Percentiles rank a stretch among this genome's conserved stretches.
Conservation (phyloP, 2,113 vertebrate species). For the Ammodramus savannarum region DNA sequence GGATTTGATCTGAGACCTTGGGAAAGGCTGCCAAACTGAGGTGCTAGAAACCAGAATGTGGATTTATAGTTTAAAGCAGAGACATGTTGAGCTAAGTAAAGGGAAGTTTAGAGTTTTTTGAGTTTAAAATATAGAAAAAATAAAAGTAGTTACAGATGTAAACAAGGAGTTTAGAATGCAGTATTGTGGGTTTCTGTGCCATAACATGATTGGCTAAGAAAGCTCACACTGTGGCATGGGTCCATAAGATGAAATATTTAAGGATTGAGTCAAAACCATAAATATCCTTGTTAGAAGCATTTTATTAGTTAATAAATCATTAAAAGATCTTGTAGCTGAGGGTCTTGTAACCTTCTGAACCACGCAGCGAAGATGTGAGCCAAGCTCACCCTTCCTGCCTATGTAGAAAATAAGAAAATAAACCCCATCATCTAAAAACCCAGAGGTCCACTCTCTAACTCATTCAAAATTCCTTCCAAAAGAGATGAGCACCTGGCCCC, state of each 20-base stretch:
- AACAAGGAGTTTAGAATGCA: neutral
- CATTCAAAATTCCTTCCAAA: neutral
- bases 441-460: neutral
- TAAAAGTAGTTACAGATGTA: neutral
- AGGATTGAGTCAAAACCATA: neutral
- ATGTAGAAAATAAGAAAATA: neutral
- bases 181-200: fast-evolving
- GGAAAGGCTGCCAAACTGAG: neutral
- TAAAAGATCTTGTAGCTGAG: neutral
- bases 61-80: neutral
- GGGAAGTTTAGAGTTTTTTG: neutral
- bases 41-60: neutral
- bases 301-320: neutral
- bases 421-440: neutral
- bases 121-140: neutral
- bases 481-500: fast-evolving
- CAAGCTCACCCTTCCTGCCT: neutral
- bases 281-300: neutral
- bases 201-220: neutral
- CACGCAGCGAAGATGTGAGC: fast-evolving
- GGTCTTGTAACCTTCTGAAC: neutral
- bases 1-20: neutral
- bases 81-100: neutral
- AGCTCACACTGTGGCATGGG: neutral
- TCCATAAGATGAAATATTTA: neutral